A percentile compares a stretch with the other conserved stretches of the same genome.
Conservation (phyloP, 2,113 vertebrate genomes). For the Danionella cerebrum region DNA sequence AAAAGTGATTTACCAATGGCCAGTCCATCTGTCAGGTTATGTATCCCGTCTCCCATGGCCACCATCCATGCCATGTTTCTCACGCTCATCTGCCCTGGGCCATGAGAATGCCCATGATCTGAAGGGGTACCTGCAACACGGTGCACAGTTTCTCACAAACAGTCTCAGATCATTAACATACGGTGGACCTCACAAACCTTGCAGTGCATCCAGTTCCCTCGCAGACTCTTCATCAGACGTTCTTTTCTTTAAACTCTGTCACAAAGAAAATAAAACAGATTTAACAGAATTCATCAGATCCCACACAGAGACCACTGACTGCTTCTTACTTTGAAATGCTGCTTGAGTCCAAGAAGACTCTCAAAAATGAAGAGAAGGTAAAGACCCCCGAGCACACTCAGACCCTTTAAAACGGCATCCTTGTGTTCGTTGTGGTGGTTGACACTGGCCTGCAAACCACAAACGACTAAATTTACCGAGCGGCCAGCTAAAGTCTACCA, state of each 20-base stretch:
- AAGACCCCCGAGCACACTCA: constrained; percentile 63
- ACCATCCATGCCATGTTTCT: constrained; percentile 46
- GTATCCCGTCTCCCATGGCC: constrained; percentile 45
- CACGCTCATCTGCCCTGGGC: not conserved
- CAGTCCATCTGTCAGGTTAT: constrained; percentile 57
- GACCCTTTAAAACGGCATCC: constrained; percentile 59
- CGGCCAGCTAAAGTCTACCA: too few relatives aligned
- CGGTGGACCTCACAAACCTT: constrained; percentile 20
- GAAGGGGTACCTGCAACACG: constrained; percentile 13
- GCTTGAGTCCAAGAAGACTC: constrained; percentile 53
- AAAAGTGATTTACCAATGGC: constrained; percentile 62
- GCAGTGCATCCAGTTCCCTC: constrained; percentile 20
- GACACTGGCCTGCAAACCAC: constrained; percentile 54
- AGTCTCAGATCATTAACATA: too few relatives aligned
- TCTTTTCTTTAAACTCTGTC: constrained; percentile 25
- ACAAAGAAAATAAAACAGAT: not conserved
- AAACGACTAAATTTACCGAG: not conserved
- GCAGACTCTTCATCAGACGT: constrained; percentile 5
- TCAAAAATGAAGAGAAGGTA: constrained; percentile 70
- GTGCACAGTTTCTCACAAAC: too few relatives aligned
- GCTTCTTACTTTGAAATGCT: constrained; percentile 31
- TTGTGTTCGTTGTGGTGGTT: constrained; percentile 34
- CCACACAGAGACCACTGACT: too few relatives aligned
- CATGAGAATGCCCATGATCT: constrained; percentile 33
- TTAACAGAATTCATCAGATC: not conserved